Percentiles rank a stretch among this genome's conserved stretches.
Evolutionary conservation across 2,888 invertebrate species (phyloP).

Genomic region (Empis stercorea): DNA sequence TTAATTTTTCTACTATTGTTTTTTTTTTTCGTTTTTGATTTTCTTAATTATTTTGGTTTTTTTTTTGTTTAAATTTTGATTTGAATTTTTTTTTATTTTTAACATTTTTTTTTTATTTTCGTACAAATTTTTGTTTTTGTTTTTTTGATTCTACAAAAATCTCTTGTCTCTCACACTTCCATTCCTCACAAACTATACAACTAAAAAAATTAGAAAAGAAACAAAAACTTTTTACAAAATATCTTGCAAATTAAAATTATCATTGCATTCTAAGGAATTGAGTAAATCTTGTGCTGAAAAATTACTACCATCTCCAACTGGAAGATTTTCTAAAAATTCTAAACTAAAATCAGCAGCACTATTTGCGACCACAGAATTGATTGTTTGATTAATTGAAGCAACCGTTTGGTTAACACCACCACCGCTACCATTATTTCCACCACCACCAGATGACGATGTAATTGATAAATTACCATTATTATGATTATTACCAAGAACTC

Average conservation of each 20-base stretch:
- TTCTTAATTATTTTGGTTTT: too few relatives aligned
- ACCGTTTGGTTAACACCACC: conserved; percentile 11
- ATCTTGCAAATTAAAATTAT: conserved; percentile 55
- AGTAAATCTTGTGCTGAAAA: conserved; percentile 72
- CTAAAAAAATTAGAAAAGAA: too few relatives aligned
- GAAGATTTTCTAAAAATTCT: conserved; percentile 75
- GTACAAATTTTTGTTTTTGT: not conserved
- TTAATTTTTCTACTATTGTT: not conserved
- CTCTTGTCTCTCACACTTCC: too few relatives aligned
- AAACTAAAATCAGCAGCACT: conserved; percentile 56
- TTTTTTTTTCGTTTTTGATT: too few relatives aligned
- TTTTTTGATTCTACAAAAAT: not conserved
- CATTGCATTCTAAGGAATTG: conserved; percentile 62
- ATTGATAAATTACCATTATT: conserved; percentile 9
- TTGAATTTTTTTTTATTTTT: conserved; percentile 10
- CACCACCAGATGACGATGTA: conserved; percentile 4
- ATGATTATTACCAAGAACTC: not conserved
- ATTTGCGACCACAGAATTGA: conserved; percentile 34
- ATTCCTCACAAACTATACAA: too few relatives aligned
- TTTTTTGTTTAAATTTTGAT: not conserved
- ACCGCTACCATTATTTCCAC: not conserved
- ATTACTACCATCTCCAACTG: conserved; percentile 58
- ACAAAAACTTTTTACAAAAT: conserved; percentile 38
- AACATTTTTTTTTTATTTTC: conserved; percentile 9
- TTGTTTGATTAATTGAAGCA: conserved; percentile 33